A percentile compares a stretch with the other conserved stretches of the same genome.
phyloP scores from a whole-genome alignment of 2,888 invertebrate genomes.

The Troides oblongomaculatus region DNA sequence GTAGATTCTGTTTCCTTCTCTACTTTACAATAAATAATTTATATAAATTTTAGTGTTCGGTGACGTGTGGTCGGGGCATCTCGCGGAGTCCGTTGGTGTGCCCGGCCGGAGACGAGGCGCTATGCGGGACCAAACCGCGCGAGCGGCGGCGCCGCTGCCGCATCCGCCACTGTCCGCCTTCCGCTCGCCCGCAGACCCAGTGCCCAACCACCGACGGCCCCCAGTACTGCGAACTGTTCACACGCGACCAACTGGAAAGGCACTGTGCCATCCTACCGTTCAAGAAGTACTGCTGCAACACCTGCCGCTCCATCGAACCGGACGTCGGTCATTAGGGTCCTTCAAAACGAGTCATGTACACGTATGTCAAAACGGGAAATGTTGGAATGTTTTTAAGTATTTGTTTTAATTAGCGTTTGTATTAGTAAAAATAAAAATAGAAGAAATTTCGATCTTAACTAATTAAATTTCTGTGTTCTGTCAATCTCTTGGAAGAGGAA shows the following conservation, averaged over 20 bases:
- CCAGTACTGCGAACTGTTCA: constrained; percentile 72
- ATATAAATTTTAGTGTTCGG: constrained; percentile 78
- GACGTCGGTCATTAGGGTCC: neutral
- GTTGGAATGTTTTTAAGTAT: neutral
- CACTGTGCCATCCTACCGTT: constrained; percentile 81
- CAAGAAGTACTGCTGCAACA: constrained; percentile 80
- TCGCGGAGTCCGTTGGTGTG: constrained; percentile 78
- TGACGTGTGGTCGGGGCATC: constrained; percentile 80
- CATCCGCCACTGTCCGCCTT: constrained; percentile 52
- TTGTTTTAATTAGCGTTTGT: neutral
- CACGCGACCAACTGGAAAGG: constrained; percentile 57
- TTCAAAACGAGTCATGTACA: no score
- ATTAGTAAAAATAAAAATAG: constrained; percentile 5
- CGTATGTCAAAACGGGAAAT: neutral
- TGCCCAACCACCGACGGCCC: constrained; percentile 60
- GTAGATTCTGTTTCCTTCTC: no score
- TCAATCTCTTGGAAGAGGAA: neutral
- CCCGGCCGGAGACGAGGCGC: constrained; percentile 67
- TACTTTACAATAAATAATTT: neutral
- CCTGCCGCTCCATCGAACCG: constrained; percentile 58
- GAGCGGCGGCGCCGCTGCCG: constrained; percentile 77
- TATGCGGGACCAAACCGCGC: constrained; percentile 78
- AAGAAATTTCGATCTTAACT: neutral
- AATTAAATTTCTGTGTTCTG: neutral
- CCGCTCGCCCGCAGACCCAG: constrained; percentile 39